phyloP scores from a whole-genome alignment of 2,888 invertebrate species.

The Sphaerophoria taeniata region DNA sequence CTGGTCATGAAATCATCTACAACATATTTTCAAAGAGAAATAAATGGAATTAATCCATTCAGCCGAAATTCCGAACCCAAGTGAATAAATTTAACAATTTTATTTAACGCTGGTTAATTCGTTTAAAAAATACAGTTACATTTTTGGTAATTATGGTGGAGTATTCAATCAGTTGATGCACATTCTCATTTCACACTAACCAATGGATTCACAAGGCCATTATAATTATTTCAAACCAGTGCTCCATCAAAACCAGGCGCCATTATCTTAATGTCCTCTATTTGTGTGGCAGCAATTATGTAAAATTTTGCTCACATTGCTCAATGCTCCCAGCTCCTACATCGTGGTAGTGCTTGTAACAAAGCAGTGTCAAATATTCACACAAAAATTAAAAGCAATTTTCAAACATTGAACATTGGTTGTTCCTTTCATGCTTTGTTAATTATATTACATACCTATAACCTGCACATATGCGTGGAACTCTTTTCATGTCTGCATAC shows the following conservation, averaged over 20 bases:
- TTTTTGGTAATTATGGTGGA: constrained; percentile 29
- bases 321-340: constrained; percentile 55
- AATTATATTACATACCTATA: constrained; percentile 34
- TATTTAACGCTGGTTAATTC: neutral
- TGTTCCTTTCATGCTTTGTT: constrained; percentile 43
- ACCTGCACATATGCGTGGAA: no score
- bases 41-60: no score
- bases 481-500: no score
- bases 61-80: no score
- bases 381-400: constrained; percentile 47
- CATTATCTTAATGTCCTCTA: constrained; percentile 51
- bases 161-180: constrained; percentile 54
- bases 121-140: neutral
- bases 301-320: constrained; percentile 49
- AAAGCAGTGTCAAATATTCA: constrained; percentile 49
- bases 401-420: no score
- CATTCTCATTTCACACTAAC: constrained; percentile 23
- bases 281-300: constrained; percentile 56
- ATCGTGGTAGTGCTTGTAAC: constrained; percentile 40
- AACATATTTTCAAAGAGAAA: no score
- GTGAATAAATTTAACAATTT: neutral
- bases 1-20: no score
- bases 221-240: constrained; percentile 57
- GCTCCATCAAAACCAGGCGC: constrained; percentile 51
- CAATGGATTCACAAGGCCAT: constrained; percentile 39